Evolutionary conservation across 1,140 invertebrate species (phyloP).

Genomic region (Pogonomyrmex barbatus): DNA sequence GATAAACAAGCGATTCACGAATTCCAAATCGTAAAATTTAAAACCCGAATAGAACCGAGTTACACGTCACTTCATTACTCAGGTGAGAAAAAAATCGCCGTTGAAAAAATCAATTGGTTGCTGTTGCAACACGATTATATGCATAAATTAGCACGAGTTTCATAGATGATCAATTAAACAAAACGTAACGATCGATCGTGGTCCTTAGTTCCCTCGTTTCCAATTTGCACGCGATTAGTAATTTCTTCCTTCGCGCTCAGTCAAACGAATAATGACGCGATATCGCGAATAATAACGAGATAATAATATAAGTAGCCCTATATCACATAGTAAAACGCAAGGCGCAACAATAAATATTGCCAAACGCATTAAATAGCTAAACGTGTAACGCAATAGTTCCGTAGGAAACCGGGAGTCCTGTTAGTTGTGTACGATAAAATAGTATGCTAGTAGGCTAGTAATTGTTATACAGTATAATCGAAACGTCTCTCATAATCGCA

Average conservation of each 20-base stretch:
- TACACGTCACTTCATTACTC: neutral
- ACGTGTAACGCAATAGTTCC: slow-evolving; percentile 43
- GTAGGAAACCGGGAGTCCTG: slow-evolving; percentile 29
- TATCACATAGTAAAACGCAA: slow-evolving; percentile 65
- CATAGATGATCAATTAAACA: slow-evolving; percentile 29
- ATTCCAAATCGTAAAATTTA: neutral
- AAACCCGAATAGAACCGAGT: neutral
- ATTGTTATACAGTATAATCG: slow-evolving; percentile 45
- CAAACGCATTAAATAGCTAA: slow-evolving; percentile 60
- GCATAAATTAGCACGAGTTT: slow-evolving; percentile 40
- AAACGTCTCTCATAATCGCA: slow-evolving; percentile 1
- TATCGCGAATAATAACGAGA: slow-evolving; percentile 53
- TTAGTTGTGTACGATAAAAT: slow-evolving; percentile 49
- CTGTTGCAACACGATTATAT: slow-evolving; percentile 15
- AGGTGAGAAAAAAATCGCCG: neutral
- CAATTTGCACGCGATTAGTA: neutral
- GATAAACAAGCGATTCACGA: neutral
- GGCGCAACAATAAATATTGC: slow-evolving; percentile 67
- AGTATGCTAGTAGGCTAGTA: slow-evolving; percentile 51
- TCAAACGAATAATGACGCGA: no score
- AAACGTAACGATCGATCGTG: slow-evolving; percentile 1
- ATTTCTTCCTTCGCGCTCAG: neutral
- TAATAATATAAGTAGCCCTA: slow-evolving; percentile 66
- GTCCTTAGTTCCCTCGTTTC: no score
- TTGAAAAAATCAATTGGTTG: slow-evolving; percentile 17